Percentiles rank a stretch among this genome's conserved stretches.
Conservation (phyloP, 2,888 invertebrate genomes). For the Mythimna impura region DNA sequence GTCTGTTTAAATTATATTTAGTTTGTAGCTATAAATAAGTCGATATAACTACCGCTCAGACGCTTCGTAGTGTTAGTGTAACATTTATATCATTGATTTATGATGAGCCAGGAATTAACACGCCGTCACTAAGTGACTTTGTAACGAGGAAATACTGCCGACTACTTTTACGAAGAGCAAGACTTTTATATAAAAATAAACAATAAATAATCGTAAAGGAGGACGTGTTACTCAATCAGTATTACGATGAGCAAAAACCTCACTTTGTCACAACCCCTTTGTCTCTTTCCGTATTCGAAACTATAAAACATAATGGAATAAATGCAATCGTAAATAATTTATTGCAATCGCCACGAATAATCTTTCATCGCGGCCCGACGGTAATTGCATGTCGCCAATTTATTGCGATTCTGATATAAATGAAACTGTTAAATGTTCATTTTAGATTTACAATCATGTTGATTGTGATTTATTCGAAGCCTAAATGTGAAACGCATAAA, state of each 20-base stretch:
- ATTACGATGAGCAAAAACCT: slow-evolving; percentile 22
- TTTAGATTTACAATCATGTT: slow-evolving; percentile 41
- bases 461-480: slow-evolving; percentile 33
- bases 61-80: slow-evolving; percentile 42
- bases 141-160: slow-evolving; percentile 8
- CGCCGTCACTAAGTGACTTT: slow-evolving; percentile 18
- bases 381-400: slow-evolving; percentile 55
- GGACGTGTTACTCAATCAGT: slow-evolving; percentile 26
- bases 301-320: slow-evolving; percentile 47
- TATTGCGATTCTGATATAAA: slow-evolving; percentile 49
- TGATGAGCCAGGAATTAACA: slow-evolving; percentile 30
- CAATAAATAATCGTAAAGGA: slow-evolving; percentile 19
- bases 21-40: slow-evolving; percentile 51
- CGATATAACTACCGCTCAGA: slow-evolving; percentile 18
- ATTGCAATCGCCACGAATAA: slow-evolving; percentile 46
- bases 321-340: slow-evolving; percentile 59
- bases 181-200: slow-evolving; percentile 17
- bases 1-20: slow-evolving; percentile 65
- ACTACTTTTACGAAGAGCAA: slow-evolving; percentile 5
- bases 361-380: slow-evolving; percentile 49
- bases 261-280: slow-evolving; percentile 14
- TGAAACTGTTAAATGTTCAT: slow-evolving; percentile 47
- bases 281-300: slow-evolving; percentile 25
- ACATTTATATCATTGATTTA: slow-evolving; percentile 55
- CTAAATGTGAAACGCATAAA: slow-evolving; percentile 1